Evolutionary conservation across 2,888 invertebrate species (phyloP).

Genomic region (Eulithis prunata): DNA sequence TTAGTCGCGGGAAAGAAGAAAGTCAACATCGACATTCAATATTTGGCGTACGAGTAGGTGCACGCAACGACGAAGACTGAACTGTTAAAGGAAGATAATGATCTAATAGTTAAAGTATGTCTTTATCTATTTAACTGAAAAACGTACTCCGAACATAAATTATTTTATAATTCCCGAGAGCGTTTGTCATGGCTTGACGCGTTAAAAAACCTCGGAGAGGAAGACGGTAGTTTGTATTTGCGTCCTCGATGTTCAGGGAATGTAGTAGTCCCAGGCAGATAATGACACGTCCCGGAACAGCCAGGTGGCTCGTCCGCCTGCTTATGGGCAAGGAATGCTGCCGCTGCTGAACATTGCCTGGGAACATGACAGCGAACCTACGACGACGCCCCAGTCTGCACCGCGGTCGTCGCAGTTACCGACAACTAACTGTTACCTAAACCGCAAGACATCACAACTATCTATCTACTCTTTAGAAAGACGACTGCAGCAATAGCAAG

Average conservation of each 20-base stretch:
- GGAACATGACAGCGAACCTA: slow-evolving; percentile 58
- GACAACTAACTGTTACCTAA: slow-evolving; percentile 27
- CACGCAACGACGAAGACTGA: too few relatives aligned
- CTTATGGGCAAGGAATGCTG: slow-evolving; percentile 79
- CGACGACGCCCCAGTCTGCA: slow-evolving; percentile 19
- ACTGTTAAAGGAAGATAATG: neutral
- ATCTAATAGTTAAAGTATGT: neutral
- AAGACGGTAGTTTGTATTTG: slow-evolving; percentile 68
- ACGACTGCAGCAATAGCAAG: neutral
- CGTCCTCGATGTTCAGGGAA: slow-evolving; percentile 69
- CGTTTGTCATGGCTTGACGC: slow-evolving; percentile 53
- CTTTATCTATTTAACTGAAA: slow-evolving; percentile 33
- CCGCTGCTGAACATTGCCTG: slow-evolving; percentile 61
- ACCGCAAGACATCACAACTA: slow-evolving; percentile 13
- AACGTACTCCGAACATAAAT: slow-evolving; percentile 43
- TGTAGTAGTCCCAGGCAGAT: slow-evolving; percentile 63
- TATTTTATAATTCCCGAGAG: slow-evolving; percentile 53
- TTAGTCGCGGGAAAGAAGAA: too few relatives aligned
- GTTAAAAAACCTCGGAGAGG: slow-evolving; percentile 64
- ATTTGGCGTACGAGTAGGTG: too few relatives aligned
- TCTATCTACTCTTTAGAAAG: neutral
- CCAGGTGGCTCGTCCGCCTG: slow-evolving; percentile 66
- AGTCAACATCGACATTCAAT: too few relatives aligned
- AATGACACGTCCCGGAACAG: slow-evolving; percentile 74
- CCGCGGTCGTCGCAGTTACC: slow-evolving; percentile 8